phyloP scores from a whole-genome alignment of 2,113 vertebrate genomes.

The Chrysochloris asiatica region DNA sequence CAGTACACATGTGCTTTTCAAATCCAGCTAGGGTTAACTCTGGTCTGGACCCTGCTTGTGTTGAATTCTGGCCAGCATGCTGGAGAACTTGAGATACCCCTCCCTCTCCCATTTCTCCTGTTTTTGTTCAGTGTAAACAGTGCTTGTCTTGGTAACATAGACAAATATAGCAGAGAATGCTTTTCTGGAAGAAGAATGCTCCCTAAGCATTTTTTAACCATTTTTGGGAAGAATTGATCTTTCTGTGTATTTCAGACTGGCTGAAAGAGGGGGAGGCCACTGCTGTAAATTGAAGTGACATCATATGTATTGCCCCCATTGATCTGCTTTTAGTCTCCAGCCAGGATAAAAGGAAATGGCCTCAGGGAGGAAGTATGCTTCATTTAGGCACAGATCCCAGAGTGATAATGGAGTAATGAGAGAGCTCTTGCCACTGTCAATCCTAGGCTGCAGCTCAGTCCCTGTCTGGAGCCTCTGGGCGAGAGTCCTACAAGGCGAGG shows the following conservation, averaged over 20 bases:
- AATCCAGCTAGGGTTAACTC: constrained; percentile 74
- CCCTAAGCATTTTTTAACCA: constrained; percentile 89
- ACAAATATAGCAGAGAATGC: constrained; percentile 90
- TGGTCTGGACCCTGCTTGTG: constrained; percentile 75
- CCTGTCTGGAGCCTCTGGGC: constrained; percentile 78
- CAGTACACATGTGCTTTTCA: constrained; percentile 71
- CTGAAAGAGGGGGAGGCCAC: constrained; percentile 55
- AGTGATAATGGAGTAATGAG: constrained; percentile 92
- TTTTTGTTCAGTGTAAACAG: constrained; percentile 86
- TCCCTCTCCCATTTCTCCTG: constrained; percentile 69
- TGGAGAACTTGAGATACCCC: constrained; percentile 75
- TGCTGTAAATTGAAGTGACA: constrained; percentile 88
- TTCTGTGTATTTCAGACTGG: constrained; percentile 78
- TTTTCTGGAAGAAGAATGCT: constrained; percentile 85
- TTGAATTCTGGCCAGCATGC: constrained; percentile 82
- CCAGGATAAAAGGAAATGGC: constrained; percentile 90
- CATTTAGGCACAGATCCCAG: constrained; percentile 89
- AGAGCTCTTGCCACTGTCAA: constrained; percentile 87
- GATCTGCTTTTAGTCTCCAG: constrained; percentile 87
- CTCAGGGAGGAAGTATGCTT: constrained; percentile 89
- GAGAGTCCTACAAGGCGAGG: constrained; percentile 44
- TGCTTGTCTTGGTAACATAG: constrained; percentile 87
- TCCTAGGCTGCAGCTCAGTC: constrained; percentile 81
- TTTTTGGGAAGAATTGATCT: constrained; percentile 92
- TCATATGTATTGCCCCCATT: constrained; percentile 88